Conservation (phyloP, 23 tunicate genomes). For the Oikopleura dioica region DNA sequence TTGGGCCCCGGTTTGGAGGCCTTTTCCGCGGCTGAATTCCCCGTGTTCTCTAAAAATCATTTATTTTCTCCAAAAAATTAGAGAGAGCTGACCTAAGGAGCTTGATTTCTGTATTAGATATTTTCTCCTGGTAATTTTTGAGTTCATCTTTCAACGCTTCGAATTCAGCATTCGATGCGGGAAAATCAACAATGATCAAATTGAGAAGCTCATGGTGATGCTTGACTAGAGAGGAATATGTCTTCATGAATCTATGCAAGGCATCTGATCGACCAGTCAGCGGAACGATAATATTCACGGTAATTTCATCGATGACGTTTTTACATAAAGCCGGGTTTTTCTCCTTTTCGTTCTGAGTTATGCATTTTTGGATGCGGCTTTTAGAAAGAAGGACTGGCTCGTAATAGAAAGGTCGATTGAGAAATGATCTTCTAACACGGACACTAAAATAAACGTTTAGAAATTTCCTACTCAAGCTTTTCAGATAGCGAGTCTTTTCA, state of each 20-base stretch:
- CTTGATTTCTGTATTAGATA: background rate
- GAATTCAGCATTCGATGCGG: background rate
- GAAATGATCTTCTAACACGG: background rate
- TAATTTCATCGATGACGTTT: background rate
- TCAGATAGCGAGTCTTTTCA: too few species aligned
- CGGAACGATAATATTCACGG: background rate
- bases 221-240: background rate
- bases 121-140: background rate
- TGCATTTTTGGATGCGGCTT: background rate
- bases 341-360: background rate
- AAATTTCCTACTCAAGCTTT: too few species aligned
- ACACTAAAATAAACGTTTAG: too few species aligned
- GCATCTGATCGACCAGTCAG: conserved; percentile 12
- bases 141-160: background rate
- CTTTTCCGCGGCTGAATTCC: conserved; percentile 18
- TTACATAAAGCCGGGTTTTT: background rate
- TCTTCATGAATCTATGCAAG: background rate
- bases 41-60: background rate
- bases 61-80: too few species aligned
- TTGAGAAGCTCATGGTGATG: background rate
- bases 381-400: background rate
- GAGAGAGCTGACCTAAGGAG: too few species aligned
- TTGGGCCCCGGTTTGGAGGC: conserved; percentile 59
- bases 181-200: conserved; percentile 7
- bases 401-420: background rate